Conservation (phyloP, 2,113 vertebrate genomes). For the Scortum barcoo region DNA sequence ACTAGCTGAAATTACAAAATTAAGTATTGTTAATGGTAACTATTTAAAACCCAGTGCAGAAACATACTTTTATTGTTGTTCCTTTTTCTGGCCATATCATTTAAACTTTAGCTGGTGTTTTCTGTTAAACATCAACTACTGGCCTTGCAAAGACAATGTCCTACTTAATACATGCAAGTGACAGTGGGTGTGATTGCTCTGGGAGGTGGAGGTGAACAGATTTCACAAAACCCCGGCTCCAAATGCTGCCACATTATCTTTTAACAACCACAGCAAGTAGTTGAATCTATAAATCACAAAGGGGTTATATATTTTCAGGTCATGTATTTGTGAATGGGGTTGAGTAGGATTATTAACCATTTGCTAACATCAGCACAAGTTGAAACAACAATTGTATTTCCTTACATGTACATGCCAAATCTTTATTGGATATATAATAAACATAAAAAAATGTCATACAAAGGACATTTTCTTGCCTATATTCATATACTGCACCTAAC, state of each 20-base stretch:
- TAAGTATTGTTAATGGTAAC: neutral
- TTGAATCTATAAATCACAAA: neutral
- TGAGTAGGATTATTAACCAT: neutral
- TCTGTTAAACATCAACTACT: slow-evolving; percentile 7
- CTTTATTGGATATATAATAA: neutral
- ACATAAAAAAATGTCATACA: neutral
- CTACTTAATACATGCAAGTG: too few species aligned
- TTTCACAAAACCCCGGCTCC: neutral
- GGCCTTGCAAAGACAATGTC: neutral
- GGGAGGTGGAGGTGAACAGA: neutral
- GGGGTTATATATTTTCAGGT: neutral
- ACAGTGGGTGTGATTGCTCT: neutral
- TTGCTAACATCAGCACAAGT: neutral
- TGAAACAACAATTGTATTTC: neutral
- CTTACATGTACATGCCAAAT: neutral
- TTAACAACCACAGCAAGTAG: neutral
- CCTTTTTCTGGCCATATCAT: neutral
- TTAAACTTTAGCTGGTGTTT: neutral
- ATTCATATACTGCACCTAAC: neutral
- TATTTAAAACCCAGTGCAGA: neutral
- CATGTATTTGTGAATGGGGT: neutral
- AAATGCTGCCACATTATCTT: neutral
- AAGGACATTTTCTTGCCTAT: neutral
- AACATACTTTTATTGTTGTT: neutral
- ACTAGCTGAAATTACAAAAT: neutral